phyloP scores from a whole-genome alignment of 2,888 invertebrate species.

The Rhamnusium bicolor region DNA sequence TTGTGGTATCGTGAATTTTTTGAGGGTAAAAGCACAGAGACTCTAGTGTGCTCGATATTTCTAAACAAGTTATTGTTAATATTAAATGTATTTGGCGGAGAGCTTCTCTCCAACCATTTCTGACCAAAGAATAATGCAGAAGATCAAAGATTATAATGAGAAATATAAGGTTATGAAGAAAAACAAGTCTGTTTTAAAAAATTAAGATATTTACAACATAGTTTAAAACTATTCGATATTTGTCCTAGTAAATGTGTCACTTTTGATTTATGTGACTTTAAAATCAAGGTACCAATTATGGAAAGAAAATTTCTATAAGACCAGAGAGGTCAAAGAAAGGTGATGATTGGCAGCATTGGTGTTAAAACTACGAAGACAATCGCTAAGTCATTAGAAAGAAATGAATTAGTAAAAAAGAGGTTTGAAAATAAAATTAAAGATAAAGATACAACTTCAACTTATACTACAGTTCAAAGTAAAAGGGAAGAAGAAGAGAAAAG shows the following conservation, averaged over 20 bases:
- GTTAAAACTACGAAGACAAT: constrained; percentile 14
- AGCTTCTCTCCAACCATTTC: background rate
- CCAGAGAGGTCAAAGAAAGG: background rate
- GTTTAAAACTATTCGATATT: too few relatives aligned
- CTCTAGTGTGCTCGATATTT: background rate
- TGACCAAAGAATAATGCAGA: background rate
- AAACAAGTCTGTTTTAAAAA: background rate
- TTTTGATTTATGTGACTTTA: background rate
- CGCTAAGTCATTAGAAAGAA: constrained; percentile 10
- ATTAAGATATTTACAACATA: constrained; percentile 4
- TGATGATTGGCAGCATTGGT: background rate
- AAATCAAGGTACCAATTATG: background rate
- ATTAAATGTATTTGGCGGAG: background rate
- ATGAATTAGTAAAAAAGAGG: background rate
- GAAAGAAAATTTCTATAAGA: background rate
- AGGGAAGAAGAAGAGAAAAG: background rate
- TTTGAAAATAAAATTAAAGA: background rate
- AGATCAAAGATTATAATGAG: background rate
- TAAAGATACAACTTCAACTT: background rate
- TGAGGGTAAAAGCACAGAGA: background rate
- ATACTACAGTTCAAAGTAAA: constrained; percentile 2
- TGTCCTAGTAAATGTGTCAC: constrained; percentile 3
- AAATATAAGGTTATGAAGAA: constrained; percentile 7
- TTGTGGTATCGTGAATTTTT: background rate
- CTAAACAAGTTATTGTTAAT: too few relatives aligned